Percentiles rank a stretch among this genome's conserved stretches.
Evolutionary conservation across 1,140 invertebrate species (phyloP).

Genomic region (Xylocopa sonorina): DNA sequence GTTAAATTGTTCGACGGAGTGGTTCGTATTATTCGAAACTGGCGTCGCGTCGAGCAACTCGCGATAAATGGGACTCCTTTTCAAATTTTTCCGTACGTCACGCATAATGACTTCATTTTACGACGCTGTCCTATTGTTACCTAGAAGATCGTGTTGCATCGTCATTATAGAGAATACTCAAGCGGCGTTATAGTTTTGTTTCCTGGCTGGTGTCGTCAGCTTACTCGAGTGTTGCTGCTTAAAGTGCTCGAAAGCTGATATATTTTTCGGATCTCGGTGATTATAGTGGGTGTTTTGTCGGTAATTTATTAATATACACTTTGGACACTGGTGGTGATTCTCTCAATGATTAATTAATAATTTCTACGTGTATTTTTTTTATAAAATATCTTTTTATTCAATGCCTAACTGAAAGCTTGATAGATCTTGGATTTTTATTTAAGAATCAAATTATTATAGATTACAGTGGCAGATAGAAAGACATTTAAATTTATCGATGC

Average conservation of each 20-base stretch:
- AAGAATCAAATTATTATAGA: no score
- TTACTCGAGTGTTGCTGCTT: not conserved
- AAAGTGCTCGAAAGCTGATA: not conserved
- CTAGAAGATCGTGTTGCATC: not conserved
- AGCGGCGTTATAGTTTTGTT: not conserved
- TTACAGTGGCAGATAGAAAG: no score
- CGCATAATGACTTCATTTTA: not conserved
- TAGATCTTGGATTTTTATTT: no score
- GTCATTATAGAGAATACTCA: not conserved
- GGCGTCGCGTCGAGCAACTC: not conserved
- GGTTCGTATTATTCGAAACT: constrained; percentile 3
- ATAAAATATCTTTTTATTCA: no score
- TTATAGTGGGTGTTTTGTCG: not conserved
- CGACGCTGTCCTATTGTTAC: not conserved
- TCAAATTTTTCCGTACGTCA: not conserved
- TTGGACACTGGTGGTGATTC: no score
- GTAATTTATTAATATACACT: not conserved
- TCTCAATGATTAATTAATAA: no score
- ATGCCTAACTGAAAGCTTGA: no score
- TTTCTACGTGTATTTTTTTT: no score
- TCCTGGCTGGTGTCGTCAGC: no score
- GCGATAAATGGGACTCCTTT: constrained; percentile 9
- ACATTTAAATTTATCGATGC: no score
- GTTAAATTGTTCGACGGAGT: constrained; percentile 16
- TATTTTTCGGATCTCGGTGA: not conserved